phyloP scores from a whole-genome alignment of 2,888 invertebrate genomes.

The Cataglyphis cursor region DNA sequence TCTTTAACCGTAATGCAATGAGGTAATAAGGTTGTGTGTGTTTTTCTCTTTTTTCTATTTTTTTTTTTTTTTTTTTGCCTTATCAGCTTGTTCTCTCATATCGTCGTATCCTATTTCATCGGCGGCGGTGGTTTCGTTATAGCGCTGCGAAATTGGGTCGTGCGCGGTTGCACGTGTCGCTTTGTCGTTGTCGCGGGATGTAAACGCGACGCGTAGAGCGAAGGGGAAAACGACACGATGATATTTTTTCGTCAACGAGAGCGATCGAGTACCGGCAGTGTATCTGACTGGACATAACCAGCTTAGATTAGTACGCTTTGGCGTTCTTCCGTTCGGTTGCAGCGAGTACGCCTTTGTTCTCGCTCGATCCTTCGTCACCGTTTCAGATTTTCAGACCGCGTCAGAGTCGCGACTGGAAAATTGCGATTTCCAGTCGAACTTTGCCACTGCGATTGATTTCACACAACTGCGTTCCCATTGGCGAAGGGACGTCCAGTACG shows the following conservation, averaged over 20 bases:
- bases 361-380: slow-evolving; percentile 8
- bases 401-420: background rate
- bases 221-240: slow-evolving; percentile 59
- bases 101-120: slow-evolving; percentile 76
- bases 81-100: slow-evolving; percentile 70
- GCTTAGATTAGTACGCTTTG: slow-evolving; percentile 6
- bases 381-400: background rate
- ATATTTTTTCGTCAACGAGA: slow-evolving; percentile 28
- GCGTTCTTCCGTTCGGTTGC: slow-evolving; percentile 28
- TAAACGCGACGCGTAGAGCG: slow-evolving; percentile 64
- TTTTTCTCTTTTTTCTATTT: slow-evolving; percentile 62
- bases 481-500: background rate
- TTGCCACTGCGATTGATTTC: background rate
- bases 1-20: slow-evolving; percentile 86
- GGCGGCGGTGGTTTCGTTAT: slow-evolving; percentile 74
- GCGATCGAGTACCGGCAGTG: slow-evolving; percentile 31
- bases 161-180: slow-evolving; percentile 64
- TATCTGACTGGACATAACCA: slow-evolving; percentile 23
- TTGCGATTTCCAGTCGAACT: background rate
- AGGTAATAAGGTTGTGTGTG: slow-evolving; percentile 86
- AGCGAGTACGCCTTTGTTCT: background rate
- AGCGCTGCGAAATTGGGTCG: slow-evolving; percentile 73
- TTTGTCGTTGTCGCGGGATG: slow-evolving; percentile 67
- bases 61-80: slow-evolving; percentile 24
- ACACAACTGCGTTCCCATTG: background rate